Evolutionary conservation across 1,140 invertebrate genomes (phyloP), one percentile per base, ranked within the genome.

Genomic region (Colletes latitarsis): DNA sequence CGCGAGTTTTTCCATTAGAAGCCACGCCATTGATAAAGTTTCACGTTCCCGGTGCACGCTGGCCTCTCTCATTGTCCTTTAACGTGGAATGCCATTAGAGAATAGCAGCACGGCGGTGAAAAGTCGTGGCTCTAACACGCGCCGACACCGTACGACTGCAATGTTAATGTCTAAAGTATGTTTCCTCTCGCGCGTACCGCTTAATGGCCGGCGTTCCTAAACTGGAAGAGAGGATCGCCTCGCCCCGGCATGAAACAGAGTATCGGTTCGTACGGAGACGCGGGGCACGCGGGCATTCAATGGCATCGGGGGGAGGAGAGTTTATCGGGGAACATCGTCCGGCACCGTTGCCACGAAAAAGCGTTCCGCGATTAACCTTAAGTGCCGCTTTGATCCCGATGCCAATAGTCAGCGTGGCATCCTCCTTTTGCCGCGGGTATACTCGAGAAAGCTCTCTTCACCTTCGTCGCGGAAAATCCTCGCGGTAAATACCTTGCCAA

Each of bases 91-190:
- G 46, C 76, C 67, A 76, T 86, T 85, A 85, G 60, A 41, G 67
- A 39, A n/a, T 75, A 57, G 64, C 43, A 19, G 41, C 30, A 19
- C 39, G 10, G 15, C 68, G 53, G 19, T 19, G 52, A 77, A 85
- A 60, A 82, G 55, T 67, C 64, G 21, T 17, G 58, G 10, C 49
- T 21, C 52, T 77, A 77, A 84, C 30, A 67, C 57, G 79, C 41
- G 39, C 19, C 55, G 80, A 82, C 80, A 73, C 58, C 74, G 52
- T 83, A 85, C 83, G 71, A 79, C 62, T 21, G 70, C 77, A 77
- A 83, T 83, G 77, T 87, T 87, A 87, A 87, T 87, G 84, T 87
- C 75, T 81, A 87, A 87, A 82, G 78, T 86, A 86, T 86, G 84
- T 87, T 87, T 83, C 82, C 77, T 86, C 74, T 86, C 64, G 70